Base-by-base conservation (phyloP, 1,140 invertebrate genomes). In the Stenopsyche tienmushanensis region DNA sequence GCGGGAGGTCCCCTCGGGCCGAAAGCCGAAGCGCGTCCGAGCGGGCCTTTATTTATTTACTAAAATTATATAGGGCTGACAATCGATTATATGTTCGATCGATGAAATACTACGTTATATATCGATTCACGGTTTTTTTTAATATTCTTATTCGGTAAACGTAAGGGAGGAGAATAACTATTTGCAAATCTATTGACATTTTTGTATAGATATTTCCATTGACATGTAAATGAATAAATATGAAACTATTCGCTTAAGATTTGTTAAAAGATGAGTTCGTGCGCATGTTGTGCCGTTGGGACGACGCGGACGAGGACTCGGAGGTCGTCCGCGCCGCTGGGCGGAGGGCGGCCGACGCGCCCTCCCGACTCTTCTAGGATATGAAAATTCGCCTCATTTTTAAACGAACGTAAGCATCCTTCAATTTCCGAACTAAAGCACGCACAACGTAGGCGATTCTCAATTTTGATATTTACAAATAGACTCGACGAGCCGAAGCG, bases 131-230 rank as follows among this genome's bases (percentile, higher is more conserved):
- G 68, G 68, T 70, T 70, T 69, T 70, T n/a, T n/a, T 70, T 70
- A 70, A 66, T 66, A 70, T 66, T 70, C 64, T 70, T 66, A 70
- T 70, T 70, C 68, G 68, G 60, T 70, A 66, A 26, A 70, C 65
- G 53, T 70, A 66, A 66, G 68, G 58, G 62, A 66, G 52, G 29
- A 64, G 52, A 66, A 64, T 58, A 69, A 64, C 42, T 70, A 66
- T 66, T 66, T 66, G 64, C 64, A 70, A 70, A 59, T 63, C 64
- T 70, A 50, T 62, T 69, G 62, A 67, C 52, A 66, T 69, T 72
- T 74, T 73, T 73, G 72, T 74, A 74, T 73, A 72, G 73, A 71
- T 70, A 72, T 71, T 71, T 71, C 69, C 73, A 72, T 73, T 72
- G 70, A 62, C 62, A 66, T 66, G 68, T 70, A 70, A 73, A 72